Conservation (phyloP, 2,888 invertebrate species). For the Dolichomitus sp. region DNA sequence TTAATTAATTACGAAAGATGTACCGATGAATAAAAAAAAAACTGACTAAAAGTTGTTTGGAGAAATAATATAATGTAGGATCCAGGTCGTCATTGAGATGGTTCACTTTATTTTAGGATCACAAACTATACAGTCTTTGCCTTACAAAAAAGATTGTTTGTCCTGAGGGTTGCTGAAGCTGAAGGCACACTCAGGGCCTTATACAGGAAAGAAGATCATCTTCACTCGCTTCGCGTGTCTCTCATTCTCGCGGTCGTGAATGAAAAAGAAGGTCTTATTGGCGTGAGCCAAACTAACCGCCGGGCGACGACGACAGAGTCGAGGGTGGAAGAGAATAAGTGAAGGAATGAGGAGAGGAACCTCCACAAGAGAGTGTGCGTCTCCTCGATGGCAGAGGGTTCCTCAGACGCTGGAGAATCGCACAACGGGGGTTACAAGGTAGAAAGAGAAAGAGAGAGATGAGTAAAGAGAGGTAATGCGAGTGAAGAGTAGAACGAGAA, state of each 20-base stretch:
- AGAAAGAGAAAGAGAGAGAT: conserved; percentile 45
- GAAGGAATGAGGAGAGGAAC: conserved; percentile 34
- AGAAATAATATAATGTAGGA: not conserved
- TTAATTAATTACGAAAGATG: not conserved
- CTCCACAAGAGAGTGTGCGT: not conserved
- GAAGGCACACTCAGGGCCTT: conserved; percentile 4
- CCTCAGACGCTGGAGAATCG: conserved; percentile 31
- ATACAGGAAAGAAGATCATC: conserved; percentile 25
- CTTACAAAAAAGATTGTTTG: conserved; percentile 9
- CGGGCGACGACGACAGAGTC: not conserved
- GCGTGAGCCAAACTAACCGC: conserved; percentile 35
- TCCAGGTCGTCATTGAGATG: not conserved
- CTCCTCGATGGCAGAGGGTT: conserved; percentile 4
- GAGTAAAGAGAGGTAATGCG: conserved; percentile 50
- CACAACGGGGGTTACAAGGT: conserved; percentile 52
- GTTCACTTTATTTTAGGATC: not conserved
- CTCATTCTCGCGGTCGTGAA: conserved; percentile 15
- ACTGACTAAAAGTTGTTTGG: too few relatives aligned
- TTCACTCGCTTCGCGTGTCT: conserved; percentile 9
- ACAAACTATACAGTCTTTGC: not conserved
- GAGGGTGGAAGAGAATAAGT: conserved; percentile 31
- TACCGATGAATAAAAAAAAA: not conserved
- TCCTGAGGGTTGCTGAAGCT: conserved; percentile 17
- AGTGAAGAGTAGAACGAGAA: conserved; percentile 52
- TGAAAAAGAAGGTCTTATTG: conserved; percentile 39